Evolutionary conservation across 2,797 vertebrate species (phyloP), one percentile per base, ranked within the genome.

Genomic region (Monodelphis domestica): DNA sequence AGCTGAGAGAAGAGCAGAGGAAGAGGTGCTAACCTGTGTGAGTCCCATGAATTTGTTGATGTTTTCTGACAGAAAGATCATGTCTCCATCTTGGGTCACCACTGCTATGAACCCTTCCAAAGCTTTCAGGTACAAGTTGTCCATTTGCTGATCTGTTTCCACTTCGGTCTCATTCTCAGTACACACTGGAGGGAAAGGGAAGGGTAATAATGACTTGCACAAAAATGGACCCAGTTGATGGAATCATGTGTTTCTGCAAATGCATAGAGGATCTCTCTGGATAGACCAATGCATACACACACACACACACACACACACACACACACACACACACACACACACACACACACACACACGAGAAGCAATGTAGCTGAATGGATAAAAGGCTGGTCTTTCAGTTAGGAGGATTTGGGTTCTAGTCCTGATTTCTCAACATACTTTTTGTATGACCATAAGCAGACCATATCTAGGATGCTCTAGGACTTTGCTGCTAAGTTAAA

Each of bases 21-120:
- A 53, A 28, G 51, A 53, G 29, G 87, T 84, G n/a, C n/a, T 97
- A 98, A 99, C 99, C 99, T 99, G 99, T 29, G 99, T 99, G 95
- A 99, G 99, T 93, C 99, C 99, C 99, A 99, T 99, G 96, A 99
- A 99, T 97, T 99, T 99, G 99, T 98, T 99, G 99, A 99, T 99
- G 98, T 99, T 99, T 98, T 99, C 99, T 0, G 99, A 99, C 97
- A 99, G 98, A 97, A 99, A 99, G 98, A 99, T 99, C 97, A 99
- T 99, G 98, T 99, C 99, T 38, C 99, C 99, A 54, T 99, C 99
- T 56, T 99, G 99, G 59, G 99, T 99, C 97, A 99, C 99, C 98
- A 99, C 99, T 0, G 99, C 99, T 97, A 99, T 97, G 98, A 99
- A 99, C 92, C 99, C 99, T 97, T 99, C 99, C 98, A 99, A 98